phyloP scores from a whole-genome alignment of 2,113 vertebrate species.

The Platichthys stellatus region DNA sequence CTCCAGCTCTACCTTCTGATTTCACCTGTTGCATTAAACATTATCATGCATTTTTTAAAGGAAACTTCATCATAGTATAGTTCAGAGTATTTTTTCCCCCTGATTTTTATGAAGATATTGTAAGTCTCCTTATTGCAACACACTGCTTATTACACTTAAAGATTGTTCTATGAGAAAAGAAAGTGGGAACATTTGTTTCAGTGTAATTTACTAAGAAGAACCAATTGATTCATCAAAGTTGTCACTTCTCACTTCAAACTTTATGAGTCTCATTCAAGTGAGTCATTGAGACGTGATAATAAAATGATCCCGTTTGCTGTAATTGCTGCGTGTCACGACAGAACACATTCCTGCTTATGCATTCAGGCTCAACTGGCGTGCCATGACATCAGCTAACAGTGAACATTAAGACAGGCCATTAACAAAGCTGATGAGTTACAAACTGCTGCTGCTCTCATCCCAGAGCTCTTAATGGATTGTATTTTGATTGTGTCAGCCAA shows the following conservation, averaged over 20 bases:
- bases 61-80: no score
- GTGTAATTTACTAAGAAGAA: neutral
- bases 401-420: conserved; percentile 77
- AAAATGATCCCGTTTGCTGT: conserved; percentile 55
- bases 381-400: conserved; percentile 71
- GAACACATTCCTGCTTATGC: conserved; percentile 63
- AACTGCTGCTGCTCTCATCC: conserved; percentile 76
- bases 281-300: conserved; percentile 60
- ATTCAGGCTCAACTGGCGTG: conserved; percentile 66
- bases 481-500: conserved; percentile 81
- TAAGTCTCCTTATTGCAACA: neutral
- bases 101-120: neutral
- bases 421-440: conserved; percentile 82
- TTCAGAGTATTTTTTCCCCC: no score
- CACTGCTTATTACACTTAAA: neutral
- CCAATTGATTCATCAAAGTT: conserved; percentile 10
- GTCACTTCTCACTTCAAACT: conserved; percentile 45
- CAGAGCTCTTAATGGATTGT: conserved; percentile 87
- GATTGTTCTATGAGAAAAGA: neutral
- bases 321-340: conserved; percentile 72
- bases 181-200: no score
- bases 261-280: conserved; percentile 40
- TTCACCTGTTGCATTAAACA: no score
- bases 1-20: no score
- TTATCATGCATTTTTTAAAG: no score